Base-by-base conservation (phyloP, 1,140 invertebrate genomes). In the Panagrolaimus sp. region DNA sequence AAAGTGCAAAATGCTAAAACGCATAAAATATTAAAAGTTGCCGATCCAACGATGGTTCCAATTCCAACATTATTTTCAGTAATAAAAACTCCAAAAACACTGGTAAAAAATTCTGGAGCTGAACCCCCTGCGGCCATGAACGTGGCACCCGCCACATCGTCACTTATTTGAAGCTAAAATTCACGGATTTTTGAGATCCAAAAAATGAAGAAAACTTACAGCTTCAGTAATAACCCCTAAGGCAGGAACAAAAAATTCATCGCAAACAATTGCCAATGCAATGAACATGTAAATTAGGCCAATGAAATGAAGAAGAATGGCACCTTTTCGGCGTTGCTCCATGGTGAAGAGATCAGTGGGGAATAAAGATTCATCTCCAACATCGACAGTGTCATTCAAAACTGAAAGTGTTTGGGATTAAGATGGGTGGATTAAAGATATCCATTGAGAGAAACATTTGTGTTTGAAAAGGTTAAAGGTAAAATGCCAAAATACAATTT, bases 41-140 rank as follows among this genome's bases (percentile, higher is more conserved):
- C 80, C 28, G 72, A 74, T 28, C 79, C 79, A 14, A 81, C 79
- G 63, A 82, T 82, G 10, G 79, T 81, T 58, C 83, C 84, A 45
- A 84, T 81, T 47, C 84, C 84, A 8, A 84, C 84, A 85, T 95
- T 92, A 85, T 94, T 92, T 86, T 93, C 92, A 26, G 91, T 92
- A 28, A 94, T 91, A 87, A 95, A 94, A 72, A 94, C 92, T 5
- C 91, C 90, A 47, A 94, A 90, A 7, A 93, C 86, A 76, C 91
- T 92, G 21, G 91, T 91, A 81, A 93, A 94, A 32, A 95, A 88
- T 84, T 94, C 92, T 0, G 92, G 92, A 73, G 90, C 90, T 38
- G 90, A 92, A 9, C 91, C 93, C 0, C 91, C 92, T 0, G 91
- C 90, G 0, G 92, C 90, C 88, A 95, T 91, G 78, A 94, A 94